Base-by-base conservation (phyloP, 2,797 vertebrate species). In the Miichthys miiuy region DNA sequence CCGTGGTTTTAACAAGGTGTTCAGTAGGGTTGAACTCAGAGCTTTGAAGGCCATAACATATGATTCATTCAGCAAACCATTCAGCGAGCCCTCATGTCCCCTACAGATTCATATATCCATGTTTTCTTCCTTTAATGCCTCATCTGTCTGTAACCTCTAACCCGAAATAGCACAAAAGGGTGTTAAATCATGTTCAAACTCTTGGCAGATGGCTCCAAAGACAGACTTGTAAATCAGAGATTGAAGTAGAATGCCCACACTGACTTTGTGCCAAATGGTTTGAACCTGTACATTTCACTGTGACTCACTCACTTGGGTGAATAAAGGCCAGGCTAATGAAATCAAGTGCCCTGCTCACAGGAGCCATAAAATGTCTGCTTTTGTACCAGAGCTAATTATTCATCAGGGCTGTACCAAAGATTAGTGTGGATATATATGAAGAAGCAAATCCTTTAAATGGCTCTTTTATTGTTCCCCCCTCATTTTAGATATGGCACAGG, bases 401-500 rank as follows among this genome's bases (percentile, higher is more conserved):
- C 92, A 87, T 82, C 82, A 54, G 76, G 78, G 87, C 85, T 77
- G 78, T 78, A 89, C 84, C 88, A 90, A 93, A 94, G 93, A 95
- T 95, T 90, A 93, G 72, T 73, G 68, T 34, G 68, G 86, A 91
- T 89, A 89, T 87, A 86, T 87, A 79, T 84, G 89, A 91, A 85
- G 87, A 87, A 88, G 83, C 82, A 94, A 94, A 95, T 94, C 93
- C 90, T 92, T 94, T 92, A 95, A 95, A 95, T 90, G 84, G 84
- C 76, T 94, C 85, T 83, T 84, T 88, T 70, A 91, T 93, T 95
- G 91, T 94, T 87, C 90, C 82, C 64, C 83, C 69, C 71, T 85
- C 87, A 65, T 90, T 94, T 92, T 67, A 94, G 93, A 96, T 94
- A 92, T 38, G 75, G 85, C 73, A 44, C 83, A 67, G 82, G 62